Evolutionary conservation across 2,797 vertebrate genomes (phyloP).

Genomic region (Phoeniculus purpureus): DNA sequence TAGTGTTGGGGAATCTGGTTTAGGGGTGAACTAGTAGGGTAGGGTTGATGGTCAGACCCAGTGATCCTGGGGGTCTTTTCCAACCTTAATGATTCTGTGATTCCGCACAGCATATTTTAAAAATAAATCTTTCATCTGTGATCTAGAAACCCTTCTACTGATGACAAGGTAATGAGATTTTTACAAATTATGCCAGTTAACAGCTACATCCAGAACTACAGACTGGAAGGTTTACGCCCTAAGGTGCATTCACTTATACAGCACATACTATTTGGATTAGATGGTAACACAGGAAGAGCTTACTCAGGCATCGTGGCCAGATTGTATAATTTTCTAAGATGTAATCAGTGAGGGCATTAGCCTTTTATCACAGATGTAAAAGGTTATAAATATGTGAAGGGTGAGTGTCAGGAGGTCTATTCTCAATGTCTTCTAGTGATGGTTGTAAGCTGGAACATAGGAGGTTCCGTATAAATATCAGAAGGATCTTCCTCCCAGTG

Average conservation of each 20-base stretch:
- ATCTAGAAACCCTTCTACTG: conserved; percentile 15
- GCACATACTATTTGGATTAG: not conserved
- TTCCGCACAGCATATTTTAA: not conserved
- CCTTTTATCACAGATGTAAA: not conserved
- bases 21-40: no score
- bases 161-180: conserved; percentile 21
- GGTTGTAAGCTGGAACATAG: no score
- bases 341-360: not conserved
- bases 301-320: not conserved
- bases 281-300: conserved; percentile 6
- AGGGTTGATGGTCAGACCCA: no score
- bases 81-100: no score
- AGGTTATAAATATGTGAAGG: not conserved
- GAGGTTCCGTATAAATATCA: no score
- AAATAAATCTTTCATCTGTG: conserved; percentile 25
- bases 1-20: no score
- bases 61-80: no score
- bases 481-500: no score
- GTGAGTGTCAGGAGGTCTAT: no score
- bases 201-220: not conserved
- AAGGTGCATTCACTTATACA: not conserved
- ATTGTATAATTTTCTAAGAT: not conserved
- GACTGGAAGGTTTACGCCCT: not conserved
- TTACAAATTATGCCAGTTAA: not conserved
- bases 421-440: no score